These are phyloP conservation scores for Trilocha varians DNA, from an alignment of 2,888 invertebrate genomes.

Conservation along the genomic window DNA sequence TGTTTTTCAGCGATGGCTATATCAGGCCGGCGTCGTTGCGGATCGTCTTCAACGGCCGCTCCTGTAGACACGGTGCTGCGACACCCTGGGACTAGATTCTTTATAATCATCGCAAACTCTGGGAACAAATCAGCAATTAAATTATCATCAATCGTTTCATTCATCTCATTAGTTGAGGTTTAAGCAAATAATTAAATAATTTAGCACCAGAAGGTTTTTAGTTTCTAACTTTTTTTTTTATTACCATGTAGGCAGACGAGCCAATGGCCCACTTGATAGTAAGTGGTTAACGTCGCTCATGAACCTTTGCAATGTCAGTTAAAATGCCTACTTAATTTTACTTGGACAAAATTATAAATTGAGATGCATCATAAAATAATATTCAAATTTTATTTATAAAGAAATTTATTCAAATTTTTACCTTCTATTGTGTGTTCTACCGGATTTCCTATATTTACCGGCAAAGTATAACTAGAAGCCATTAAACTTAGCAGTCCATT, in stretches of 20 bases:
- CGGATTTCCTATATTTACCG: constrained; percentile 98
- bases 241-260: too few species aligned
- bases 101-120: constrained; percentile 92
- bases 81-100: constrained; percentile 85
- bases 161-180: too few species aligned
- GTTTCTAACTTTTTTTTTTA: too few species aligned
- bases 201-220: too few species aligned
- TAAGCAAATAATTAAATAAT: too few species aligned
- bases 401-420: constrained; percentile 27
- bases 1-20: constrained; percentile 89
- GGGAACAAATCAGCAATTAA: constrained; percentile 7
- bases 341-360: constrained; percentile 1
- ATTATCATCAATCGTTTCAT: too few species aligned
- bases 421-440: constrained; percentile 96
- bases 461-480: constrained; percentile 93
- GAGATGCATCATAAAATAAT: background rate
- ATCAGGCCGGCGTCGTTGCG: constrained; percentile 94
- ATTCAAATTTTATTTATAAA: background rate
- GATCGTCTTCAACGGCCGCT: constrained; percentile 95
- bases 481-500: constrained; percentile 94
- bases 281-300: too few species aligned
- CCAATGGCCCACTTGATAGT: too few species aligned
- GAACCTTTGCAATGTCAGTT: too few species aligned
- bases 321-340: too few species aligned
- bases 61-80: constrained; percentile 87